These are phyloP conservation scores for Agrochola lota DNA, from an alignment of 2,888 invertebrate species.

Conservation along the genomic window DNA sequence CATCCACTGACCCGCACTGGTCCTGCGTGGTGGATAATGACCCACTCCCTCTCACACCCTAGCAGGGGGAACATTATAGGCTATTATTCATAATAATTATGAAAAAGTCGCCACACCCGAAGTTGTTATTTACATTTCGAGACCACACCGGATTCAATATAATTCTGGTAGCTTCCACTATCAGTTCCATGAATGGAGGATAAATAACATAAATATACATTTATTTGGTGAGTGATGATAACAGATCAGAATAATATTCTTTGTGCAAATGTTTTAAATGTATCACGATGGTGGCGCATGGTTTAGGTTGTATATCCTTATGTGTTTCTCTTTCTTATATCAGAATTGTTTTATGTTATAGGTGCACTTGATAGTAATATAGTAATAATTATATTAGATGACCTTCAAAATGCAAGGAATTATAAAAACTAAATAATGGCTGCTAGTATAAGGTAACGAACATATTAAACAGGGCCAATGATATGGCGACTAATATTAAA, in stretches of 20 bases:
- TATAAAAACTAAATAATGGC: too few species aligned
- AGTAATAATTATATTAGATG: too few species aligned
- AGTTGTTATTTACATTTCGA: background rate
- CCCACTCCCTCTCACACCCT: too few species aligned
- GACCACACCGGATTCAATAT: slow-evolving; percentile 1
- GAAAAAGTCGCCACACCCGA: background rate
- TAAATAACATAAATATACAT: slow-evolving; percentile 10
- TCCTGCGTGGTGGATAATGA: too few species aligned
- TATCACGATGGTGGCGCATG: slow-evolving; percentile 41
- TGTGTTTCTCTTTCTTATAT: background rate
- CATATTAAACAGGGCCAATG: too few species aligned
- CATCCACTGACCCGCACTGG: too few species aligned
- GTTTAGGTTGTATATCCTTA: background rate
- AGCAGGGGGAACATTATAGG: too few species aligned
- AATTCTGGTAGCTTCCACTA: background rate
- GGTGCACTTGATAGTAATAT: too few species aligned
- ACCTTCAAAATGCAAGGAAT: too few species aligned
- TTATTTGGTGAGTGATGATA: slow-evolving; percentile 41
- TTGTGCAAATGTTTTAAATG: slow-evolving; percentile 30
- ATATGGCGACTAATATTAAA: too few species aligned
- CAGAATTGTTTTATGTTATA: background rate
- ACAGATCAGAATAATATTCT: slow-evolving; percentile 21
- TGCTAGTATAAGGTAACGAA: too few species aligned
- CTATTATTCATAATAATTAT: background rate
- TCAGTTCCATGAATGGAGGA: slow-evolving; percentile 24